These are phyloP conservation scores for Tauraco erythrolophus DNA, from an alignment of 2,113 vertebrate genomes.

Conservation along the genomic window DNA sequence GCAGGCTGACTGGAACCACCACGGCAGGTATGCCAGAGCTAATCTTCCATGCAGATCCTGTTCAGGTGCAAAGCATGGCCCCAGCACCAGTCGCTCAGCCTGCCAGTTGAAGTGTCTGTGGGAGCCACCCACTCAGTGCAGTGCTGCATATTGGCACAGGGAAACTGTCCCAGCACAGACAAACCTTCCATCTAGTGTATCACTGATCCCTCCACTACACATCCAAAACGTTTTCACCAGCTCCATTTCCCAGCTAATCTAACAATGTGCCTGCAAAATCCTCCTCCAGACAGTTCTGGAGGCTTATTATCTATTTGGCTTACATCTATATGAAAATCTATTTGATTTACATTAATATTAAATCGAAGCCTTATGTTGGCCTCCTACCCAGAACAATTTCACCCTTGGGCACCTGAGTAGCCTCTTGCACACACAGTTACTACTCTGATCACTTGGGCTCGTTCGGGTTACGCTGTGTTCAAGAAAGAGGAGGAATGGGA, in stretches of 20 bases:
- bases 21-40: neutral
- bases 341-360: neutral
- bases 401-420: neutral
- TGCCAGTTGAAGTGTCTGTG: neutral
- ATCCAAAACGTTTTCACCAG: neutral
- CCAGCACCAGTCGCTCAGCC: neutral
- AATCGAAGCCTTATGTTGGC: neutral
- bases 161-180: neutral
- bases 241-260: neutral
- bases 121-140: neutral
- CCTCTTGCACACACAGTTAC: neutral
- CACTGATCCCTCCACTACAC: neutral
- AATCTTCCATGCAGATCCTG: neutral
- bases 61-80: neutral
- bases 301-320: neutral
- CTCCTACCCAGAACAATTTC: neutral
- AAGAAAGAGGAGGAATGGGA: neutral
- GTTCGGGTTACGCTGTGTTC: neutral
- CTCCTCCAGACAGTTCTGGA: neutral
- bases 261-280: neutral
- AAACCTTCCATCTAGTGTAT: neutral
- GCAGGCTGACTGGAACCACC: neutral
- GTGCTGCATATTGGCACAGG: neutral
- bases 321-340: neutral
- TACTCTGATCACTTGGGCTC: accelerated